These are phyloP conservation scores for Edolisoma coerulescens DNA, from an alignment of 2,113 vertebrate genomes.

Conservation along the genomic window DNA sequence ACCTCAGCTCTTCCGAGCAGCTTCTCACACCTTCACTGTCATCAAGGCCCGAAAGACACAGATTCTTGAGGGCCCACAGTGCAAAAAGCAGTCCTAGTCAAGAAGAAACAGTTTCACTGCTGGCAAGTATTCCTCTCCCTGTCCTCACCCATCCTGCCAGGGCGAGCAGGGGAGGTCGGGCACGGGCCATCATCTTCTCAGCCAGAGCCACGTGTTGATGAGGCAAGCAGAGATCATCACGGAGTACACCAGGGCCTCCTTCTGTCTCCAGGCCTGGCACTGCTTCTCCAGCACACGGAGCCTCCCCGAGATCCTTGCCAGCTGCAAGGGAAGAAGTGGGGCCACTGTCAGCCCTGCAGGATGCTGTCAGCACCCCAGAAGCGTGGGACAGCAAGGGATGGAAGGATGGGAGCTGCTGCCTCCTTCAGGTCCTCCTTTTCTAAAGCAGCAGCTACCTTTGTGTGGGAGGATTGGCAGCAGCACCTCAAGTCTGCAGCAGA, in stretches of 20 bases:
- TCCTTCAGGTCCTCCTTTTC: neutral
- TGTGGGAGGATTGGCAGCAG: neutral
- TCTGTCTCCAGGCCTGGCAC: slow-evolving; percentile 50
- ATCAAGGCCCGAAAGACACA: neutral
- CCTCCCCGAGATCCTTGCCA: slow-evolving; percentile 68
- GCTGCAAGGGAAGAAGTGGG: slow-evolving; percentile 45
- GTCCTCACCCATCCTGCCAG: neutral
- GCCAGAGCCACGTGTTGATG: slow-evolving; percentile 80
- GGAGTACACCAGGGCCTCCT: slow-evolving; percentile 71
- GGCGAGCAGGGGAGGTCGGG: rapidly evolving
- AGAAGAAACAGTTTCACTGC: neutral
- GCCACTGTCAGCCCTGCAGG: neutral
- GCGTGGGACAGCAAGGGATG: rapidly evolving
- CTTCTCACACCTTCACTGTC: neutral
- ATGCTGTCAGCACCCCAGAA: neutral
- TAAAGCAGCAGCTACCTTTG: neutral
- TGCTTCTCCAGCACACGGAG: slow-evolving; percentile 73
- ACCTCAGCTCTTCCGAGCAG: neutral
- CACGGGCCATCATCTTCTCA: slow-evolving; percentile 25
- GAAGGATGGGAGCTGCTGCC: neutral
- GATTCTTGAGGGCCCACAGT: neutral
- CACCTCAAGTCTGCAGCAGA: neutral
- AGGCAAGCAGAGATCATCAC: slow-evolving; percentile 71
- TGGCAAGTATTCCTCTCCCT: neutral
- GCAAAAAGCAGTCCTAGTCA: neutral